Evolutionary conservation across 2,113 vertebrate species (phyloP).

Genomic region (Erythrolamprus reginae): DNA sequence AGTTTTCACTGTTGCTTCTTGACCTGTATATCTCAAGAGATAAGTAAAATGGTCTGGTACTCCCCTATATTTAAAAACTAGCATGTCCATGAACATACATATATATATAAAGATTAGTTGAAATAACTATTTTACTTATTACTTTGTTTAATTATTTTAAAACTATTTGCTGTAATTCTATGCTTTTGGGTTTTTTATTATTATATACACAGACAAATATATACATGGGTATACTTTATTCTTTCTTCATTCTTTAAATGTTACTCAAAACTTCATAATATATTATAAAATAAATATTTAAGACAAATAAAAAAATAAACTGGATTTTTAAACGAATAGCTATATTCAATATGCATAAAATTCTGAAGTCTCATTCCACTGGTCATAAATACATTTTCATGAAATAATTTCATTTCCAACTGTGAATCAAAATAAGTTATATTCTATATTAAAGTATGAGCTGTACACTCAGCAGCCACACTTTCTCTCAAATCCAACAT

Average conservation of each 20-base stretch:
- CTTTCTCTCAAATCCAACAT: constrained; percentile 33
- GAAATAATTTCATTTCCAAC: not conserved
- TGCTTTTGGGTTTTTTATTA: too few relatives aligned
- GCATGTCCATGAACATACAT: not conserved
- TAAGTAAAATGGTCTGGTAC: too few relatives aligned
- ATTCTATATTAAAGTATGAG: not conserved
- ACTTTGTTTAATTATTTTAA: not conserved
- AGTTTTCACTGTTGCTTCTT: too few relatives aligned
- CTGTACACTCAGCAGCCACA: constrained; percentile 16
- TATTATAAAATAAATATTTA: not conserved
- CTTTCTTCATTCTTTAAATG: not conserved
- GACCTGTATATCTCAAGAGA: too few relatives aligned
- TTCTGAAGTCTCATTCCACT: not conserved
- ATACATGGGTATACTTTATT: not conserved
- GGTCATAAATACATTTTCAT: not conserved
- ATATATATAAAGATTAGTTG: not conserved
- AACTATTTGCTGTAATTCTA: too few relatives aligned
- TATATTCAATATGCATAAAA: not conserved
- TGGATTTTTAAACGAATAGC: not conserved
- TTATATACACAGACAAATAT: not conserved
- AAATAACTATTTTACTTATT: not conserved
- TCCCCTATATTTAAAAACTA: not conserved
- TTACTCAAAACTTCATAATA: not conserved
- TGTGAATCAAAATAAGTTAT: not conserved
- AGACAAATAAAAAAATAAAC: not conserved